Evolutionary conservation across 2,888 invertebrate species (phyloP), one percentile per base, ranked within the genome.

Genomic region (Argynnis bischoffii): DNA sequence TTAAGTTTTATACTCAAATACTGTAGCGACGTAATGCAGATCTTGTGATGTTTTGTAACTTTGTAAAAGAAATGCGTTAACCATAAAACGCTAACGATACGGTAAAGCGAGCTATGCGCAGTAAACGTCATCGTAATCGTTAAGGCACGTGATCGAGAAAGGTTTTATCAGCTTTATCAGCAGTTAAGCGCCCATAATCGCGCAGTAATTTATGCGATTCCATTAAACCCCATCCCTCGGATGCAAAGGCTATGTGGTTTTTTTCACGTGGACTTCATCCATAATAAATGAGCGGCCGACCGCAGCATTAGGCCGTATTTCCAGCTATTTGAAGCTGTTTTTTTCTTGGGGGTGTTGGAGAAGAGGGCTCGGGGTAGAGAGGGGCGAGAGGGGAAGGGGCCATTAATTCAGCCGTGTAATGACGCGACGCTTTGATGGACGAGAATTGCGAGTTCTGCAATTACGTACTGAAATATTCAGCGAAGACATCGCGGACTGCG

Each of bases 401-500:
- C 75, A 78, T 80, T 81, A 79, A 79, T 78, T 78, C 78, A 75
- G 76, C 74, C 76, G 77, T 77, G 79, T 79, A 79, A 80, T 80
- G 80, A 79, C 77, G 78, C 78, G 75, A 75, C 77, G 78, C 80
- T 78, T 78, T 79, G 77, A 76, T 76, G 76, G 76, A 78, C 77
- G 79, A 78, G 77, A 77, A 76, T 77, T 75, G 76, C 77, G 75
- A 81, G 79, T 79, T 78, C 77, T 79, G 82, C 84, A 86, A 83
- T 83, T 83, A 83, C 84, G 83, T 78, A 81, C 77, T 87, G 81
- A 84, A 87, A 84, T 84, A 86, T 85, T 85, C 81, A 85, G 77
- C 77, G 77, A 77, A 75, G 78, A 75, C 73, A 72, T 71, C 71
- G 70, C 70, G 66, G 69, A 54, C 70, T 63, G 68, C 54, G 46